A percentile compares a stretch with the other conserved stretches of the same genome.
phyloP scores from a whole-genome alignment of 2,113 vertebrate genomes.

The Brachyhypopomus gauderio region DNA sequence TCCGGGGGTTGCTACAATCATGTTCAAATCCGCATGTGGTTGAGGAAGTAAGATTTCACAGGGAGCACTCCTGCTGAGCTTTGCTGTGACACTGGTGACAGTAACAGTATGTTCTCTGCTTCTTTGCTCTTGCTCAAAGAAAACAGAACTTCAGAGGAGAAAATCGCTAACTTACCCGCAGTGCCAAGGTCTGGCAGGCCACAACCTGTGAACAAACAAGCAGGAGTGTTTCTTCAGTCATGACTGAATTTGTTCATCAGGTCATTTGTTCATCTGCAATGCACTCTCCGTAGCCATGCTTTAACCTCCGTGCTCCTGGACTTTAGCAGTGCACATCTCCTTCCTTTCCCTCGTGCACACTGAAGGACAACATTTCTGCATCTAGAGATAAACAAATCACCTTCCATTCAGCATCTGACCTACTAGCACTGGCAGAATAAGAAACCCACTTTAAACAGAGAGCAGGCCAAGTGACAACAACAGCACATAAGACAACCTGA shows the following conservation, averaged over 20 bases:
- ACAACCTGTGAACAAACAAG: neutral
- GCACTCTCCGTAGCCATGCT: neutral
- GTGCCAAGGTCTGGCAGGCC: neutral
- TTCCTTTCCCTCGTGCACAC: neutral
- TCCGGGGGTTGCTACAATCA: neutral
- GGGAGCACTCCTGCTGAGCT: neutral
- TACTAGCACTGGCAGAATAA: no score
- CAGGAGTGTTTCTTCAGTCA: neutral
- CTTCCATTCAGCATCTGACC: no score
- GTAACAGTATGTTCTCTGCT: slow-evolving; percentile 28
- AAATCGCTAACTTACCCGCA: slow-evolving; percentile 15
- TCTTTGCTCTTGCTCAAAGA: slow-evolving; percentile 21
- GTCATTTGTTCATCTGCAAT: neutral
- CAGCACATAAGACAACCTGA: no score
- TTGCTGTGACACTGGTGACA: neutral
- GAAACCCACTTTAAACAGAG: no score
- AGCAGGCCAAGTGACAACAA: no score
- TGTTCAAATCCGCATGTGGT: neutral
- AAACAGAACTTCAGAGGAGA: slow-evolving; percentile 28
- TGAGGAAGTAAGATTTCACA: neutral
- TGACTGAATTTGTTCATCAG: neutral
- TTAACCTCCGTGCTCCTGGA: neutral
- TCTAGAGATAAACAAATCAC: neutral
- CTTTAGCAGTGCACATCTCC: neutral
- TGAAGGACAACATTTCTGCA: neutral